Percentiles rank a stretch among this genome's conserved stretches.
These are phyloP conservation scores for Mus minutoides DNA, from an alignment of 2,797 vertebrate genomes.

Conservation along the genomic window DNA sequence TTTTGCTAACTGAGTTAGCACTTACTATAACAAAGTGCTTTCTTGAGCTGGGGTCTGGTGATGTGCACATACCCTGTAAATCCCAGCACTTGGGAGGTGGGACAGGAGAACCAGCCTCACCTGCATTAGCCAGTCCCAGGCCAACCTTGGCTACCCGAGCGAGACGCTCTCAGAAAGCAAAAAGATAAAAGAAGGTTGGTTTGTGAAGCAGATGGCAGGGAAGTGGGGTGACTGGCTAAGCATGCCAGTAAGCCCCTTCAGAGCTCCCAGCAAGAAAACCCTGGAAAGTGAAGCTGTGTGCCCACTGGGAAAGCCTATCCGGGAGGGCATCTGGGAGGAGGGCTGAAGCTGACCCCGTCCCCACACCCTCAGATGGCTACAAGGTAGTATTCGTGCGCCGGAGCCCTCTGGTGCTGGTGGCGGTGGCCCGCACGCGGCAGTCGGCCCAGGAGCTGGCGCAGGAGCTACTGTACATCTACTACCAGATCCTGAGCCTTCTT, in stretches of 20 bases:
- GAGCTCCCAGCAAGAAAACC: not conserved
- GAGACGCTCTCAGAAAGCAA: not conserved
- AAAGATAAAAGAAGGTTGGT: not conserved
- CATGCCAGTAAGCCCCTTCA: not conserved
- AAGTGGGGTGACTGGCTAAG: not conserved
- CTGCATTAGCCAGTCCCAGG: not conserved
- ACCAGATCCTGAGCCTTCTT: conserved; percentile 98
- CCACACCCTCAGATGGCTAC: conserved; percentile 91
- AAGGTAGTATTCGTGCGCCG: conserved; percentile 97
- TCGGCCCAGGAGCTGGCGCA: conserved; percentile 95
- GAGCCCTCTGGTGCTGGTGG: conserved; percentile 96
- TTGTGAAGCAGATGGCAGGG: conserved; percentile 7
- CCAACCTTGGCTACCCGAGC: not conserved
- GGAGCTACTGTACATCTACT: conserved; percentile 98
- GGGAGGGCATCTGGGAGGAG: conserved; percentile 11
- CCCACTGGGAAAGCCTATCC: not conserved
- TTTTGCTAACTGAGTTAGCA: conserved; percentile 12
- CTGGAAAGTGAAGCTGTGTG: not conserved
- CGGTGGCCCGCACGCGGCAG: conserved; percentile 93
- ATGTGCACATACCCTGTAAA: not conserved
- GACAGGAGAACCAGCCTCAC: not conserved
- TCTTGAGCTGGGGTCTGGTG: not conserved
- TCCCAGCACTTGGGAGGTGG: not conserved
- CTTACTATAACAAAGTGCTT: not conserved
- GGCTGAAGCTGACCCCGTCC: conserved; percentile 1